Evolutionary conservation across 2,888 invertebrate genomes (phyloP).

Genomic region (Listrodromus nycthemerus): DNA sequence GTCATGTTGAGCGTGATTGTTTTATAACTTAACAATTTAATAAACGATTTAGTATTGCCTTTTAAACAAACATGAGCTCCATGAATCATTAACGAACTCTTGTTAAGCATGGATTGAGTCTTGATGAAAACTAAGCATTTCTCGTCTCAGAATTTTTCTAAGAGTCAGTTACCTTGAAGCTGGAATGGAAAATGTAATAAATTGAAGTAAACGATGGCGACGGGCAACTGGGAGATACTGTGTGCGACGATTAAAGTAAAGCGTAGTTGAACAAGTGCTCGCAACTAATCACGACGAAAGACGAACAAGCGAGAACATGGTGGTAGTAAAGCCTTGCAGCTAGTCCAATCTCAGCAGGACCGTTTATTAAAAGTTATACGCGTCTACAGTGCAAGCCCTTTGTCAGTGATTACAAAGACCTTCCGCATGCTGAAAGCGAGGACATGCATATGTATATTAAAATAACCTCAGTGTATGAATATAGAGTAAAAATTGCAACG

Average conservation of each 20-base stretch:
- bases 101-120: neutral
- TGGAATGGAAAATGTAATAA: slow-evolving; percentile 54
- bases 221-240: slow-evolving; percentile 31
- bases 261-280: slow-evolving; percentile 64
- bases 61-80: neutral
- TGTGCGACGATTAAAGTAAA: slow-evolving; percentile 63
- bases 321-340: slow-evolving; percentile 22
- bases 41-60: neutral
- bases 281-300: slow-evolving; percentile 64
- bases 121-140: slow-evolving; percentile 30
- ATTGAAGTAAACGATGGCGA: slow-evolving; percentile 53
- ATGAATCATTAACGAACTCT: neutral
- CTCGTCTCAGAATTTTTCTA: slow-evolving; percentile 10
- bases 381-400: slow-evolving; percentile 34
- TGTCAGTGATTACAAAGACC: slow-evolving; percentile 52
- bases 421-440: slow-evolving; percentile 13
- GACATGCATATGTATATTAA: slow-evolving; percentile 13
- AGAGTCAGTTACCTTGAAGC: neutral
- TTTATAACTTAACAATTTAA: neutral
- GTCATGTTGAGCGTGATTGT: neutral
- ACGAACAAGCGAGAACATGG: slow-evolving; percentile 35
- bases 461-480: slow-evolving; percentile 3
- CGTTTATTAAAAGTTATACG: slow-evolving; percentile 50
- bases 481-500: slow-evolving; percentile 26
- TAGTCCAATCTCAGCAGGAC: slow-evolving; percentile 7